Percentiles rank a stretch among this genome's conserved stretches.
phyloP scores from a whole-genome alignment of 2,797 vertebrate genomes.

The Huso huso region DNA sequence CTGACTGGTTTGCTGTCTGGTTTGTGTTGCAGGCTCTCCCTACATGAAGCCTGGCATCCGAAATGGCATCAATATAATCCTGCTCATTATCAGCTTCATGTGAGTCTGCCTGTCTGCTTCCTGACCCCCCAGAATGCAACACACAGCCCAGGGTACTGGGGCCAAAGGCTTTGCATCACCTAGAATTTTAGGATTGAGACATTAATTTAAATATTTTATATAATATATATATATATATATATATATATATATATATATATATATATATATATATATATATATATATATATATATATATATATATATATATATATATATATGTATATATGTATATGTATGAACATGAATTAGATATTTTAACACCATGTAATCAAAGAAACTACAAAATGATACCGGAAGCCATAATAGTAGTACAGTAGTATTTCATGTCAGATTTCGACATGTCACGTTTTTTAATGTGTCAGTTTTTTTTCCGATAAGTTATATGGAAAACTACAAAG shows the following conservation, averaged over 20 bases:
- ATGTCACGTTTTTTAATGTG: too few relatives aligned
- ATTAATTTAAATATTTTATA: neutral
- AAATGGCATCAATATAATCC: conserved; percentile 63
- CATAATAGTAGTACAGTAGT: too few relatives aligned
- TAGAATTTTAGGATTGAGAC: too few relatives aligned
- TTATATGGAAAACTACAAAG: too few relatives aligned
- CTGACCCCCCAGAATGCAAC: too few relatives aligned
- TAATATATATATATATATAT: conserved; percentile 7
- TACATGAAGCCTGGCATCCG: conserved; percentile 51
- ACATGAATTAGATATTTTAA: too few relatives aligned
- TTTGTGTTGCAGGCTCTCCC: conserved; percentile 38
- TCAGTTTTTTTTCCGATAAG: neutral
- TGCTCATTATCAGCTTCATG: conserved; percentile 84
- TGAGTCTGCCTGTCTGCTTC: conserved; percentile 47
- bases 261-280: conserved; percentile 2
- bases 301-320: neutral
- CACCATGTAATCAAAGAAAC: too few relatives aligned
- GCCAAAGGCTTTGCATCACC: too few relatives aligned
- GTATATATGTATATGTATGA: neutral
- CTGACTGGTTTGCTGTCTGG: too few relatives aligned
- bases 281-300: conserved; percentile 1
- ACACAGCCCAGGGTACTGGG: neutral
- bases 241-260: neutral
- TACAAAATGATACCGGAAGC: too few relatives aligned
- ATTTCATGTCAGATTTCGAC: too few relatives aligned